A percentile compares a stretch with the other conserved stretches of the same genome.
These are phyloP conservation scores for Cavia porcellus DNA, from an alignment of 2,113 vertebrate species.

Conservation along the genomic window DNA sequence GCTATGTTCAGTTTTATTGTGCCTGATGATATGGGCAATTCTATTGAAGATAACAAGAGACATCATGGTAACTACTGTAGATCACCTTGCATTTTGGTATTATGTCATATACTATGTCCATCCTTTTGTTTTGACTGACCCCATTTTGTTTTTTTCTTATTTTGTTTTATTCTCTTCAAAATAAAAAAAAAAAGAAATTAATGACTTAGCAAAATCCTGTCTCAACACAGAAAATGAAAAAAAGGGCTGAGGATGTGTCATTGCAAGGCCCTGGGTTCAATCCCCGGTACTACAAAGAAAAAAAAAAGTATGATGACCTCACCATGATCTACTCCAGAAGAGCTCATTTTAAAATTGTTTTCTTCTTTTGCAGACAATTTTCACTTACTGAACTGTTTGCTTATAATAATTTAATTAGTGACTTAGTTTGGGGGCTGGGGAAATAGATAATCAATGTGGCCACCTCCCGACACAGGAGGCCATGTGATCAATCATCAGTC, in stretches of 20 bases:
- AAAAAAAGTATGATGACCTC: neutral
- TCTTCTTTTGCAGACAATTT: neutral
- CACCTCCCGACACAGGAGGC: neutral
- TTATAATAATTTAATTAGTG: neutral
- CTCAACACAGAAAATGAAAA: neutral
- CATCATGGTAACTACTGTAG: no score
- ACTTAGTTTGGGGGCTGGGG: neutral
- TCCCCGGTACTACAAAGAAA: neutral
- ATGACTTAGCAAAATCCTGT: neutral
- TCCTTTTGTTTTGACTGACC: no score
- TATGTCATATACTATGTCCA: no score
- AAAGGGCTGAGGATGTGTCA: neutral
- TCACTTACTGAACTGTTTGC: neutral
- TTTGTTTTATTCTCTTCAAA: no score
- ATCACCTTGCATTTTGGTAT: no score
- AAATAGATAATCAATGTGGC: neutral
- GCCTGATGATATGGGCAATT: no score
- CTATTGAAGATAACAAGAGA: no score
- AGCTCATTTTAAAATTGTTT: neutral
- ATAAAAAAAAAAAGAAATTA: no score
- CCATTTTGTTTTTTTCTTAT: no score
- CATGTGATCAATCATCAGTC: neutral
- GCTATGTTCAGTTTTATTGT: no score
- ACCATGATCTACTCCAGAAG: neutral
- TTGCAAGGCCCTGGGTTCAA: neutral